Percentiles rank a stretch among this genome's conserved stretches.
These are phyloP conservation scores for Drosophila melanica DNA, from an alignment of 1,140 invertebrate species.

Conservation along the genomic window DNA sequence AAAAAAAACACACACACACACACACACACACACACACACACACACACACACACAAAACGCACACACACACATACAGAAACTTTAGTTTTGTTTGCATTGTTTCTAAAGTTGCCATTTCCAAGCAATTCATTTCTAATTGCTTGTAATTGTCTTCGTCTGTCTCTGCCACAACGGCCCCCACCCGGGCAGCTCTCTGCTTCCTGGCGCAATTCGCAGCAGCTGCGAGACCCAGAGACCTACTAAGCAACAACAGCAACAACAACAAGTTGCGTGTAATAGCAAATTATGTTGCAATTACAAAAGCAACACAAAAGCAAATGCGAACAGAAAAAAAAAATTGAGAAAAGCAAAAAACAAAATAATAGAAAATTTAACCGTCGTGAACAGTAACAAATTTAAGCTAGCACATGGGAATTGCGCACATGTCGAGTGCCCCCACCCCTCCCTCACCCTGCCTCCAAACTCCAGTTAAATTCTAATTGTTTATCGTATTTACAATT, in stretches of 20 bases:
- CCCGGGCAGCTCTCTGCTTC: slow-evolving; percentile 3
- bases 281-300: slow-evolving; percentile 82
- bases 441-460: not conserved
- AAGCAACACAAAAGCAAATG: slow-evolving; percentile 72
- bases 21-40: not conserved
- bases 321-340: slow-evolving; percentile 36
- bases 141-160: slow-evolving; percentile 72
- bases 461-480: slow-evolving; percentile 58
- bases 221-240: slow-evolving; percentile 78
- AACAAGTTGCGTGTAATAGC: slow-evolving; percentile 74
- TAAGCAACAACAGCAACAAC: slow-evolving; percentile 60
- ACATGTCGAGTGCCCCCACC: slow-evolving; percentile 44
- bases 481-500: slow-evolving; percentile 57
- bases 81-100: slow-evolving; percentile 53
- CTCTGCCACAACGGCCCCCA: slow-evolving; percentile 6
- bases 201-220: slow-evolving; percentile 40
- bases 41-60: not conserved
- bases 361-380: slow-evolving; percentile 17
- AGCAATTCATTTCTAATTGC: slow-evolving; percentile 82
- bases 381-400: slow-evolving; percentile 29
- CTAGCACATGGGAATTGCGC: slow-evolving; percentile 57
- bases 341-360: slow-evolving; percentile 45
- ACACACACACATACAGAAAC: slow-evolving; percentile 6
- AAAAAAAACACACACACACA: slow-evolving; percentile 7
- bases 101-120: slow-evolving; percentile 56